Base-by-base conservation (phyloP, 2,113 vertebrate genomes). In the Poeciliopsis retropinna region DNA sequence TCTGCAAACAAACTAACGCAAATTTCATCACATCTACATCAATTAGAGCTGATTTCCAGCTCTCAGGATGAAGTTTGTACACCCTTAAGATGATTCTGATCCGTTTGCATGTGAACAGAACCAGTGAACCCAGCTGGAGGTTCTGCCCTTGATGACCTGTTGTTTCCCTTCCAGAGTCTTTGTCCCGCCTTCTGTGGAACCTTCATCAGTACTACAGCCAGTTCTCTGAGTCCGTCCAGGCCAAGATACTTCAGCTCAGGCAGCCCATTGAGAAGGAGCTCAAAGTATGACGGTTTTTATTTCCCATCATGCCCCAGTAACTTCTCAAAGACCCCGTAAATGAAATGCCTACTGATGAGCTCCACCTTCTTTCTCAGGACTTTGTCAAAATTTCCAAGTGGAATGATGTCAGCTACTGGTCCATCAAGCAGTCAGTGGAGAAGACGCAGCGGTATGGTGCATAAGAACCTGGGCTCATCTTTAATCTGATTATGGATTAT, bases 351-450 rank as follows among this genome's bases (percentile, higher is more conserved):
- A 32, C 30, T 27, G 34, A 17, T 17, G 11, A 62, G 14, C 27
- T 62, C 13, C 17, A n/a, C 27, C 72, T n/a, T 60, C 41, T 5
- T 25, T 73, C 10, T 72, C 73, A 99, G 98, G 97, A 97, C 90
- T 99, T 99, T 94, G 96, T 99, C 70, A 98, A 98, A 92, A 98
- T 99, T 92, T 98, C 96, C 0, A 97, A 92, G 81, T 99, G 98
- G 98, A 99, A 98, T 66, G 98, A 99, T 22, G 96, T 97, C 82
- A 99, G 96, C 85, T 99, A 99, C 92, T 99, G 98, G 98, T 95
- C 98, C 83, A 95, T 99, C 86, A 99, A 99, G 66, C 96, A 98
- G 1, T 99, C 98, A 0, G 97, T 99, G 87, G 97, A 98, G 82
- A 99, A 98, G 89, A 97, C 98, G 15, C 98, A 99, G 89, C 95